Evolutionary conservation across 2,888 invertebrate genomes (phyloP).

Genomic region (Drosophila anomalipes): DNA sequence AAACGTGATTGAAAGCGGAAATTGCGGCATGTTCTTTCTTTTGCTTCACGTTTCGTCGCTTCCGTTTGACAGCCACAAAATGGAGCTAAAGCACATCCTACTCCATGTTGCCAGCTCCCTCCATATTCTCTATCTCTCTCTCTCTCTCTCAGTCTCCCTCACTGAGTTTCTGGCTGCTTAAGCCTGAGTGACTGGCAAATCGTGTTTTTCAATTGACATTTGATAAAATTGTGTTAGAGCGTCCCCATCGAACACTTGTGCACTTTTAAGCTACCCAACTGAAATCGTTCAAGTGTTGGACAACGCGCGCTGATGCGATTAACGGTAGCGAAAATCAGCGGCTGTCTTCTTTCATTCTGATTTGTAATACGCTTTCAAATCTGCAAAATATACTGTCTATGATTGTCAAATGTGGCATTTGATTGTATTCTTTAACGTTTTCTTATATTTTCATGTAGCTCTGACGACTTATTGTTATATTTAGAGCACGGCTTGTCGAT

Average conservation of each 20-base stretch:
- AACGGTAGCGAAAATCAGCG: constrained; percentile 29
- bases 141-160: neutral
- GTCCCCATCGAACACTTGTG: neutral
- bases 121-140: neutral
- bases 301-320: constrained; percentile 58
- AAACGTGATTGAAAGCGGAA: constrained; percentile 75
- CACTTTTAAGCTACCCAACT: constrained; percentile 11
- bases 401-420: neutral
- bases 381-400: neutral
- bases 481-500: neutral
- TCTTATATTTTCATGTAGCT: neutral
- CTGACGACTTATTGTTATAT: too few relatives aligned
- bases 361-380: constrained; percentile 14
- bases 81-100: constrained; percentile 43
- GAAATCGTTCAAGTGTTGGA: constrained; percentile 47
- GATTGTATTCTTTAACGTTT: neutral
- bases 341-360: constrained; percentile 1
- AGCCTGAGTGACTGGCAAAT: constrained; percentile 62
- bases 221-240: constrained; percentile 67
- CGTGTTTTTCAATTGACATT: constrained; percentile 74
- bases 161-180: constrained; percentile 16
- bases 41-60: constrained; percentile 46
- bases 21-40: constrained; percentile 59
- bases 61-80: constrained; percentile 70
- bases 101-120: neutral